Evolutionary conservation across 1,140 invertebrate species (phyloP), one percentile per base, ranked within the genome.

Genomic region (Metaphire vulgaris): DNA sequence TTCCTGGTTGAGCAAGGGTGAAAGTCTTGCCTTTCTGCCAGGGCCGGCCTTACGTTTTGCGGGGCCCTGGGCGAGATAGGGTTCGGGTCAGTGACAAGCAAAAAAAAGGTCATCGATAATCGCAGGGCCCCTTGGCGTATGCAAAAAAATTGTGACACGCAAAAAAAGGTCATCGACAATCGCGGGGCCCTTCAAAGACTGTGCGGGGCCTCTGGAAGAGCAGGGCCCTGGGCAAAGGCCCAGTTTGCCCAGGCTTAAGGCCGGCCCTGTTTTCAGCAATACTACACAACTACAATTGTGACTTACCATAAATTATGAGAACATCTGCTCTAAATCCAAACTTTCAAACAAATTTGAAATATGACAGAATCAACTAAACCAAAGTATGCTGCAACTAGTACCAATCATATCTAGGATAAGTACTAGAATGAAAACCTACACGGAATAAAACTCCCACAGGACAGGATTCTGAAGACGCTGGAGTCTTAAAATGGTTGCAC

Each of bases 401-500:
- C n/a, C n/a, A n/a, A n/a, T n/a, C n/a, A n/a, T n/a, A n/a, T n/a
- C n/a, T n/a, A n/a, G n/a, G n/a, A n/a, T 6, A 69, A 26, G 30
- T 28, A 69, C 67, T 14, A 12, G 28, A 6, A 26, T 28, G 2
- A 69, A 31, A 64, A 73, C 72, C 34, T 29, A 73, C 72, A 73
- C 34, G n/a, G 26, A 1, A 41, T 73, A 73, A 26, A 34, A 73
- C 33, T 64, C 26, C 72, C 72, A 73, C 14, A 73, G 0, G 26
- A 41, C 34, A 12, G 72, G 72, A 28, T 73, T 73, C 32, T 34
- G 41, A 73, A 73, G 72, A 26, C 29, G 32, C 72, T 29, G 32
- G 33, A 73, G 12, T 28, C 32, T 21, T 41, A 34, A 34, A 30
- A 73, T 73, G 0, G 32, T 64, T 6, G 72, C 72, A 31, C 72